Evolutionary conservation across 2,888 invertebrate genomes (phyloP).

Genomic region (Parnassius smintheus): DNA sequence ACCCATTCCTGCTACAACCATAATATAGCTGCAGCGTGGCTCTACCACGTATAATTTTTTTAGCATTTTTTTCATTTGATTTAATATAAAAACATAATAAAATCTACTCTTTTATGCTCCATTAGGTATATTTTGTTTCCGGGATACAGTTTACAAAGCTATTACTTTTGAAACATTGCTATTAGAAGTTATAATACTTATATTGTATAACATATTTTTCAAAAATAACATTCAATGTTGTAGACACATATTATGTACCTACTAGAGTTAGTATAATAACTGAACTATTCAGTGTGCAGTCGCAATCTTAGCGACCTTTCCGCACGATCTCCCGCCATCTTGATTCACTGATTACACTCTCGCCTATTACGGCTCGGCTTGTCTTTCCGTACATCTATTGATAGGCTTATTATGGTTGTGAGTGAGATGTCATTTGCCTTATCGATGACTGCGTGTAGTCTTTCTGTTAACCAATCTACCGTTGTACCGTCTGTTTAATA

Average conservation of each 20-base stretch:
- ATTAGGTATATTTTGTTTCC: no score
- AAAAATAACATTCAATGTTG: not conserved
- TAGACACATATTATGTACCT: constrained; percentile 3
- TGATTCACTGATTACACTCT: constrained; percentile 24
- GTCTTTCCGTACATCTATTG: constrained; percentile 15
- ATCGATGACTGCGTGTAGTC: not conserved
- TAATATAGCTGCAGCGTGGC: no score
- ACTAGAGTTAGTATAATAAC: constrained; percentile 16
- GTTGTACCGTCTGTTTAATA: no score
- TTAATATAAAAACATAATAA: no score
- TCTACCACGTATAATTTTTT: no score
- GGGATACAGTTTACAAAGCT: no score
- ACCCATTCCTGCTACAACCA: no score
- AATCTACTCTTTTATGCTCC: no score
- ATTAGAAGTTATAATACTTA: no score
- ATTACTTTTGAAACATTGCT: no score
- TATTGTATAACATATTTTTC: no score
- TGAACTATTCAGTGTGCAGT: constrained; percentile 7
- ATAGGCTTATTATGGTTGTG: constrained; percentile 19
- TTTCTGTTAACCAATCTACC: constrained; percentile 6
- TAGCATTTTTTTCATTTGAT: no score
- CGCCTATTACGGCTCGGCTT: constrained; percentile 18
- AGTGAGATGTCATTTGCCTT: constrained; percentile 21
- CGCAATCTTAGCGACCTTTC: constrained; percentile 24
- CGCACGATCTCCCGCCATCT: constrained; percentile 22